Percentiles rank a stretch among this genome's conserved stretches.
Conservation (phyloP, 2,888 invertebrate genomes). For the Sinhomidia bicolor region DNA sequence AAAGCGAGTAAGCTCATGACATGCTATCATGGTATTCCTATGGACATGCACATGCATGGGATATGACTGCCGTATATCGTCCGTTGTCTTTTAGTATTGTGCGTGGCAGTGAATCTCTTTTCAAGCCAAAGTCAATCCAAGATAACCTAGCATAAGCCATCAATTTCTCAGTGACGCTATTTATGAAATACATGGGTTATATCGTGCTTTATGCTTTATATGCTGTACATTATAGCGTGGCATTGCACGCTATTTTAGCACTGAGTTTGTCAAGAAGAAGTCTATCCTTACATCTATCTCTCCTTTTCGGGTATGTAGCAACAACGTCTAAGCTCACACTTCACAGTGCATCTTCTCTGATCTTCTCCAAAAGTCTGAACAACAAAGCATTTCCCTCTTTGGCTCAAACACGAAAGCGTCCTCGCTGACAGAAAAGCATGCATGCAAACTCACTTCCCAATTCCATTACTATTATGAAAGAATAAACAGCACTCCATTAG, state of each 20-base stretch:
- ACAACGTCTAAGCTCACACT: too few relatives aligned
- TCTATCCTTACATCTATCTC: too few relatives aligned
- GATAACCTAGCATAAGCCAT: neutral
- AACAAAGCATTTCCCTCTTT: conserved; percentile 27
- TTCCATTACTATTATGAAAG: conserved; percentile 13
- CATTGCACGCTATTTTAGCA: too few relatives aligned
- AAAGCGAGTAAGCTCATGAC: neutral
- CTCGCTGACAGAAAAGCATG: conserved; percentile 2
- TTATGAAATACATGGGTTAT: too few relatives aligned
- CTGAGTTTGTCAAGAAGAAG: too few relatives aligned
- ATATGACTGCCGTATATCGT: neutral
- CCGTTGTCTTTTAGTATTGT: neutral
- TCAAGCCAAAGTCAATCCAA: neutral
- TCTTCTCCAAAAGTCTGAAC: neutral
- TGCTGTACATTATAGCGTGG: too few relatives aligned
- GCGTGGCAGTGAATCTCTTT: neutral
- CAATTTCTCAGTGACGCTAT: neutral
- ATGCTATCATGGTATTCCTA: neutral
- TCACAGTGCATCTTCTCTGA: neutral
- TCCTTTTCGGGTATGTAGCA: too few relatives aligned
- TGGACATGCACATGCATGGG: neutral
- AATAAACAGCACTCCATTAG: conserved; percentile 29
- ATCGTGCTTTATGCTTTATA: too few relatives aligned
- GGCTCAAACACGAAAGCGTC: conserved; percentile 11
- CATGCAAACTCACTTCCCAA: conserved; percentile 12